Evolutionary conservation across 2,888 invertebrate species (phyloP), one percentile per base, ranked within the genome.

Genomic region (Apocheima hispidaria): DNA sequence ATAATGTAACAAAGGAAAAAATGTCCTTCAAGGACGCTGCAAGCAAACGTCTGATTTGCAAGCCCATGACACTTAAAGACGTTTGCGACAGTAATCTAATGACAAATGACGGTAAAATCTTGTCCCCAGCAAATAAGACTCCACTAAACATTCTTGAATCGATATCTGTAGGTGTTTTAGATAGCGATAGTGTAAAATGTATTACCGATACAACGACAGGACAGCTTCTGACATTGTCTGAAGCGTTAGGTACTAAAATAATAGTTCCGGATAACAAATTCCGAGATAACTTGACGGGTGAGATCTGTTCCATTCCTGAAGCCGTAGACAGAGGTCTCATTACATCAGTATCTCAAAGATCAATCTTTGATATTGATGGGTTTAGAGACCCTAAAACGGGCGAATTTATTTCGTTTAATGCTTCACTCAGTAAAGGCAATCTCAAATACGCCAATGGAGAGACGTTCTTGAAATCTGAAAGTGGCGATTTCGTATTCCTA

Each of bases 61-160:
- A 97, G 88, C 98, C 99, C 0, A 95, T 98, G 94, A 98, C 98
- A n/a, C 93, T 99, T 30, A 97, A 98, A 88, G 98, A 98, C 80
- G 94, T 96, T 65, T 95, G 95, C 73, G 97, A 97, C 84, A 94
- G 95, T 77, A 96, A 96, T 82, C 92, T 97, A 69, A 94, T 98
- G 78, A 97, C 97, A 74, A 94, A 94, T 70, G 95, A 95, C 51
- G 96, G 96, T 65, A 95, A 94, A 81, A 96, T 99, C 69, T 93
- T 95, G 52, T 98, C 98, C 74, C 96, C 97, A 0, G 94, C 96
- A 63, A 96, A 96, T 74, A 95, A 95, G 72, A 93, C 94, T 4
- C 95, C 95, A 76, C 89, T 98, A 38, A 96, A 96, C 63, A 95
- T 99, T 68, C 90, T 97, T 65, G 97, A 98, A 87, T 97, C 98